Evolutionary conservation across 2,113 vertebrate genomes (phyloP).

Genomic region (Pangasianodon hypophthalmus): DNA sequence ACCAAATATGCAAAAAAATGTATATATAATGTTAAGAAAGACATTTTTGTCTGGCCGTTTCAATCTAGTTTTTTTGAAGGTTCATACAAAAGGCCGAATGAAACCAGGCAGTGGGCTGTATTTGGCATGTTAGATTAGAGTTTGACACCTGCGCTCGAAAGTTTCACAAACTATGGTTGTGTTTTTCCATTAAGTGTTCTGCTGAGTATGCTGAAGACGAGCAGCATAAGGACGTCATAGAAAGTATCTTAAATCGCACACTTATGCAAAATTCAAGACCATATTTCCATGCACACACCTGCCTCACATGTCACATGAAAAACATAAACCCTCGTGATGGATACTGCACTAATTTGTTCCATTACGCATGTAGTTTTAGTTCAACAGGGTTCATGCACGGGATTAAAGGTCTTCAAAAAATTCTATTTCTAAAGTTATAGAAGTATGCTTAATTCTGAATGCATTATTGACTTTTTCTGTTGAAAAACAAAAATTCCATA

Average conservation of each 20-base stretch:
- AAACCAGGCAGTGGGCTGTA: background rate
- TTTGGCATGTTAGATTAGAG: background rate
- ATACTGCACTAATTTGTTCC: background rate
- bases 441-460: no score
- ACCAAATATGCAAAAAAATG: no score
- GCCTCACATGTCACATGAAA: background rate
- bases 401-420: background rate
- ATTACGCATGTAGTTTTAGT: background rate
- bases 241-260: background rate
- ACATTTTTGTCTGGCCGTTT: no score
- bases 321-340: background rate
- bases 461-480: no score
- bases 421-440: no score
- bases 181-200: background rate
- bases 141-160: background rate
- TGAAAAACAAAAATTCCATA: no score
- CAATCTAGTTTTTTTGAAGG: background rate
- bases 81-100: background rate
- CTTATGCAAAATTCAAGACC: constrained; percentile 5
- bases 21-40: no score
- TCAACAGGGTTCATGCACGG: background rate
- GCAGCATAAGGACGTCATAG: background rate
- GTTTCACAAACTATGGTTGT: no score
- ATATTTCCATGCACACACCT: background rate
- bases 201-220: constrained; percentile 4